phyloP scores from a whole-genome alignment of 2,888 invertebrate genomes.

The Agrochola macilenta region DNA sequence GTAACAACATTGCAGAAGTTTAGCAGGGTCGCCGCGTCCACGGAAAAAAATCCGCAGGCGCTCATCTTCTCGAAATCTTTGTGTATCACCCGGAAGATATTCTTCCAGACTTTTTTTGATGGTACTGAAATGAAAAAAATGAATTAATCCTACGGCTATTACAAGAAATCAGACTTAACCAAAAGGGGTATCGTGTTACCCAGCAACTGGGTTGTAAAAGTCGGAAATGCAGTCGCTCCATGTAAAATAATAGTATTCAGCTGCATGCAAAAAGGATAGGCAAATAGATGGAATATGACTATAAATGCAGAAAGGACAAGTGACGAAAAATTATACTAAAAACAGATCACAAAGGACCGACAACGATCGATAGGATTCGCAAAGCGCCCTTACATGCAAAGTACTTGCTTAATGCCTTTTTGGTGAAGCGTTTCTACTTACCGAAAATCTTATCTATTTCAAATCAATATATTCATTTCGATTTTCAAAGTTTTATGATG shows the following conservation, averaged over 20 bases:
- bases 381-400: background rate
- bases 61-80: slow-evolving; percentile 38
- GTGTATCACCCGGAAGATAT: slow-evolving; percentile 47
- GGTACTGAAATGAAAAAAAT: slow-evolving; percentile 24
- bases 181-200: background rate
- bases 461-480: background rate
- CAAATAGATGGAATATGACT: background rate
- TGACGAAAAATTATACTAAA: background rate
- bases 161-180: background rate
- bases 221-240: too few species aligned
- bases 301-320: background rate
- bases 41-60: slow-evolving; percentile 44
- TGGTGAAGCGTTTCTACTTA: background rate
- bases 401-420: background rate
- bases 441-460: too few species aligned
- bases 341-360: too few species aligned
- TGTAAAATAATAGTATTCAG: too few species aligned
- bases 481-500: background rate
- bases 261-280: background rate
- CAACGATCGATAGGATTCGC: too few species aligned
- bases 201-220: background rate
- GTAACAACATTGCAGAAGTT: slow-evolving; percentile 48
- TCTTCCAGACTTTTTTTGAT: slow-evolving; percentile 56
- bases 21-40: slow-evolving; percentile 40
- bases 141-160: background rate